Conservation (phyloP, 2,113 vertebrate species). For the Myocastor coypus region DNA sequence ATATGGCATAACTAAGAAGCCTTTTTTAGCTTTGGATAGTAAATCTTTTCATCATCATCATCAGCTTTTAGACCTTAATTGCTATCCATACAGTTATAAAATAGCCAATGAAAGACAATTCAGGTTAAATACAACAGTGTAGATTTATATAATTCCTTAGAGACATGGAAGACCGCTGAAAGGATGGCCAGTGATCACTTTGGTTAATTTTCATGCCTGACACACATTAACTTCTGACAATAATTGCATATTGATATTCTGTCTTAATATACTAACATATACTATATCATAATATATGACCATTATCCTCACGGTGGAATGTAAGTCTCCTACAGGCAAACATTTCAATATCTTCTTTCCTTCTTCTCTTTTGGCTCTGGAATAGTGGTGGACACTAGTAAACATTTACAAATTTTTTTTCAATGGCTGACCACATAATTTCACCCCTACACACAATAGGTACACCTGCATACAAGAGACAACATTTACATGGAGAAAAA, state of each 20-base stretch:
- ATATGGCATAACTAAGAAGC: background rate
- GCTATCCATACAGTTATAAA: background rate
- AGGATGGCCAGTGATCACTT: background rate
- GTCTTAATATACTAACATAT: background rate
- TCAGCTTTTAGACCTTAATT: background rate
- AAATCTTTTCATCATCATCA: background rate
- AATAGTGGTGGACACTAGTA: background rate
- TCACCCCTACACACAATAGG: background rate
- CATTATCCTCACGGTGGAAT: background rate
- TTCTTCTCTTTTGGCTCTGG: background rate
- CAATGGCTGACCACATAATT: background rate
- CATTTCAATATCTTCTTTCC: background rate
- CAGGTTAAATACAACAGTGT: background rate
- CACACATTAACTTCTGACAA: background rate
- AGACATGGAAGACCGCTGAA: background rate
- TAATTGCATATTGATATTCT: background rate
- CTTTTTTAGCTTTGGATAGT: background rate
- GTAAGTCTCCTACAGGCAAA: background rate
- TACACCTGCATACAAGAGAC: background rate
- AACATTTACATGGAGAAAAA: slow-evolving; percentile 25
- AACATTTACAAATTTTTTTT: background rate
- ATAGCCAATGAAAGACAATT: background rate
- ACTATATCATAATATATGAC: background rate
- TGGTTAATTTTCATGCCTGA: background rate
- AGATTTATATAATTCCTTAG: background rate